Evolutionary conservation across 2,797 vertebrate species (phyloP), one percentile per base, ranked within the genome.

Genomic region (Urophycis tenuis): DNA sequence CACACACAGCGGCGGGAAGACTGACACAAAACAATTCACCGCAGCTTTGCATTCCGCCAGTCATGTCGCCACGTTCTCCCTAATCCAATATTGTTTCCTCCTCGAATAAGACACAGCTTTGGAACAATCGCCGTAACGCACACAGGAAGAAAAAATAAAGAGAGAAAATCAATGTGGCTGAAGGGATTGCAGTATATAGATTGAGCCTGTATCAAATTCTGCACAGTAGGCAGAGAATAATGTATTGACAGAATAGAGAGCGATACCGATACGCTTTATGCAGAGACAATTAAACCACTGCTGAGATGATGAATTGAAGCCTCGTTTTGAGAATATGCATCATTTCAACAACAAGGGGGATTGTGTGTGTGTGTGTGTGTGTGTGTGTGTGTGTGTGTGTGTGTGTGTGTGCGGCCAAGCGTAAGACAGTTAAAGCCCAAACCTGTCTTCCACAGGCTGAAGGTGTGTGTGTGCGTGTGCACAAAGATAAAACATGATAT

Each of bases 141-240:
- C 3, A 71, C 77, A 30, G 69, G 17, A 74, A 75, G 81, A 74
- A 87, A 76, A 86, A 85, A 85, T 83, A 82, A 79, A 89, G 82
- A 80, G 78, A 80, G 74, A 45, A 34, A 84, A 85, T 87, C 81
- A 71, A 89, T 88, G 82, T 0, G 53, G 79, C 49, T 77, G 81
- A 75, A 87, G 82, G 80, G 86, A 89, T 75, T 85, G 84, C 79
- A 81, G 71, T 78, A 74, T 85, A 87, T 85, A 79, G 86, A 89
- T 81, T 81, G 73, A 71, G 71, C 67, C 74, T 74, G 5, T 83
- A 84, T 87, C 83, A 82, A 82, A 87, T 85, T 87, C 70, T 64
- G 69, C 85, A 85, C 83, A 78, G 78, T 76, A 78, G 34, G 81
- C 77, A 74, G 12, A 79, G 75, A 79, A 72, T 49, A 75, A 82